Conservation (phyloP, 2,113 vertebrate genomes). For the Passerina amoena region DNA sequence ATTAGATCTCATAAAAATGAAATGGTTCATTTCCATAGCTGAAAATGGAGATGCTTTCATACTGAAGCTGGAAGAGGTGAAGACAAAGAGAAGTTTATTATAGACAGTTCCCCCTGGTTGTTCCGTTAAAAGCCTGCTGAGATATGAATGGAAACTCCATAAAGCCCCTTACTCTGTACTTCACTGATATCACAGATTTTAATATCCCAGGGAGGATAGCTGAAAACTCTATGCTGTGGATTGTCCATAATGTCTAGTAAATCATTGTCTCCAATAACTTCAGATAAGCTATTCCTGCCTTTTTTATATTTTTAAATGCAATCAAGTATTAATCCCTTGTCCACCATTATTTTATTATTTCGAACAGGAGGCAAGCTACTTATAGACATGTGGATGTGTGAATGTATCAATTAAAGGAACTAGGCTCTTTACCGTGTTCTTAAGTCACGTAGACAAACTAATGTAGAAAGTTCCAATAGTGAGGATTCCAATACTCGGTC, state of each 20-base stretch:
- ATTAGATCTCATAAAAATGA: not conserved
- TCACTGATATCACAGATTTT: not conserved
- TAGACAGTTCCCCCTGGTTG: not conserved
- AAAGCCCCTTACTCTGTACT: not conserved
- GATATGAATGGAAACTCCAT: not conserved
- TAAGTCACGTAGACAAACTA: not conserved
- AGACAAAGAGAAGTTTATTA: not conserved
- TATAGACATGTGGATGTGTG: not conserved
- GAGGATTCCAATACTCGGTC: not conserved
- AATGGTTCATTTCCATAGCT: not conserved
- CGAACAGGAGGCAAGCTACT: not conserved
- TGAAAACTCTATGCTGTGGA: not conserved
- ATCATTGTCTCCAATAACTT: not conserved
- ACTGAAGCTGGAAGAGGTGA: not conserved
- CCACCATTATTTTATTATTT: not conserved
- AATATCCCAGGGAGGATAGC: not conserved
- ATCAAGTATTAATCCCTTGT: not conserved
- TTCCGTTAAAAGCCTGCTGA: not conserved
- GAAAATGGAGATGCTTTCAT: conserved; percentile 6
- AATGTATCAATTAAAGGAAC: not conserved
- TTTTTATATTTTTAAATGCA: not conserved
- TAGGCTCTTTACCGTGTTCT: not conserved
- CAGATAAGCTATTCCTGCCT: not conserved
- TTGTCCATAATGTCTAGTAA: not conserved
- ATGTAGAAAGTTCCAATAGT: not conserved